Conservation (phyloP, 2,888 invertebrate genomes). For the Aspidapion aeneum region DNA sequence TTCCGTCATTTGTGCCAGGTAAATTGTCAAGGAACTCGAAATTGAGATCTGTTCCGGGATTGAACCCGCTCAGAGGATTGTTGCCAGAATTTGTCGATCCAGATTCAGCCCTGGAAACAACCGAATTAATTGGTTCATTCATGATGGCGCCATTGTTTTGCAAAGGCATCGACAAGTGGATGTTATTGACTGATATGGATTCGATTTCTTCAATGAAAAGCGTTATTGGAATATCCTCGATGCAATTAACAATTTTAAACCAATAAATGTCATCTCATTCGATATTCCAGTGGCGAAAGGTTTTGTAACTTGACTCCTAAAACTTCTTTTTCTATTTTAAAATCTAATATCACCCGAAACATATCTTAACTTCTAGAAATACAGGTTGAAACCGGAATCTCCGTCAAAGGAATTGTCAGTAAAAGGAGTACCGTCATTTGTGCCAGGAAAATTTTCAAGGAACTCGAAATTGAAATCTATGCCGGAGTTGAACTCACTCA, state of each 20-base stretch:
- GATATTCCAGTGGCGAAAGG: too few species aligned
- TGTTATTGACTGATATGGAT: constrained; percentile 55
- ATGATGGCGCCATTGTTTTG: constrained; percentile 6
- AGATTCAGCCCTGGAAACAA: neutral
- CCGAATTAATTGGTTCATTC: neutral
- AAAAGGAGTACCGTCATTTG: constrained; percentile 70
- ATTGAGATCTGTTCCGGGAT: constrained; percentile 63
- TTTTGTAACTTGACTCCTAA: constrained; percentile 59
- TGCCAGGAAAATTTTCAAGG: constrained; percentile 71
- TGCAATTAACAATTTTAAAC: too few species aligned
- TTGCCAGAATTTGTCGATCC: constrained; percentile 31
- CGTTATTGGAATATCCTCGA: too few species aligned
- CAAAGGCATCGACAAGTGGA: neutral
- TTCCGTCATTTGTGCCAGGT: constrained; percentile 65
- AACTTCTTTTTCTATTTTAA: too few species aligned
- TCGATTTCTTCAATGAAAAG: constrained; percentile 68
- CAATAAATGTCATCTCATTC: too few species aligned
- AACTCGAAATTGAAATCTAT: constrained; percentile 79
- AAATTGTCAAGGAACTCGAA: constrained; percentile 84
- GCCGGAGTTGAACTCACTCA: constrained; percentile 51
- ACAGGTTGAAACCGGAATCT: constrained; percentile 63
- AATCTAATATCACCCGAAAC: too few species aligned
- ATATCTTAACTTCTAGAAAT: too few species aligned
- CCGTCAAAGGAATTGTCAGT: constrained; percentile 81
- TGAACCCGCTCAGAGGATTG: constrained; percentile 50